phyloP scores from a whole-genome alignment of 2,888 invertebrate species.

The Drosophila cracens region DNA sequence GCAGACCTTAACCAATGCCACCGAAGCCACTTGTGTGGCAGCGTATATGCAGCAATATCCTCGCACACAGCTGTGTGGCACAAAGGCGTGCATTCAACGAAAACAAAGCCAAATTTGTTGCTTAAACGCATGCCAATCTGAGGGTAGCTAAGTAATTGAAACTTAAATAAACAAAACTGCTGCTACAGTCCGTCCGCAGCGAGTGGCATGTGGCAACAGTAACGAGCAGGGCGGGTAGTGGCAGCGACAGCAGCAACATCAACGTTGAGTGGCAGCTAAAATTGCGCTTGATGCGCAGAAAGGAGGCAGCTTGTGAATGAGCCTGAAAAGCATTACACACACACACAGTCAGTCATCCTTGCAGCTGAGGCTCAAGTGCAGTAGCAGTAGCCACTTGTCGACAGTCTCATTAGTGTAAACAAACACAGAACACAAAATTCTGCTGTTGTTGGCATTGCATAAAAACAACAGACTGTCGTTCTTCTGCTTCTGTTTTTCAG shows the following conservation, averaged over 20 bases:
- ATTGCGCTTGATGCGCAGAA: constrained; percentile 28
- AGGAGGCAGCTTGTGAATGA: constrained; percentile 19
- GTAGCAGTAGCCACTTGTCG: constrained; percentile 58
- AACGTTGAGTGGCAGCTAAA: constrained; percentile 35
- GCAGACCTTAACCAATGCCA: not conserved
- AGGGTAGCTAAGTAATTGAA: constrained; percentile 74
- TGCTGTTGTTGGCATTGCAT: constrained; percentile 26
- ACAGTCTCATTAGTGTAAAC: constrained; percentile 68
- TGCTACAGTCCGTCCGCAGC: constrained; percentile 28
- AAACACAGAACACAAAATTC: constrained; percentile 46
- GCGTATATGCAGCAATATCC: constrained; percentile 49
- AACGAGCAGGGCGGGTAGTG: constrained; percentile 2
- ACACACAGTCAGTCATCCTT: constrained; percentile 16
- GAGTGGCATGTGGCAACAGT: constrained; percentile 45
- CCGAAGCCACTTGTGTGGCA: constrained; percentile 20
- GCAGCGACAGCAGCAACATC: not conserved
- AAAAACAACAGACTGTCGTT: constrained; percentile 17
- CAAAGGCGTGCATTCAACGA: constrained; percentile 43
- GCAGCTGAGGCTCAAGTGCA: constrained; percentile 56
- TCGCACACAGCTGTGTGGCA: constrained; percentile 39
- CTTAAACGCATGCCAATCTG: constrained; percentile 70
- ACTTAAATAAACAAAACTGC: constrained; percentile 74
- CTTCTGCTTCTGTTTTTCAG: constrained; percentile 9
- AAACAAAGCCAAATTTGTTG: constrained; percentile 54
- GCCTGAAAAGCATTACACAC: constrained; percentile 24